Conservation (phyloP, 2,113 vertebrate species). For the Halichoerus grypus region DNA sequence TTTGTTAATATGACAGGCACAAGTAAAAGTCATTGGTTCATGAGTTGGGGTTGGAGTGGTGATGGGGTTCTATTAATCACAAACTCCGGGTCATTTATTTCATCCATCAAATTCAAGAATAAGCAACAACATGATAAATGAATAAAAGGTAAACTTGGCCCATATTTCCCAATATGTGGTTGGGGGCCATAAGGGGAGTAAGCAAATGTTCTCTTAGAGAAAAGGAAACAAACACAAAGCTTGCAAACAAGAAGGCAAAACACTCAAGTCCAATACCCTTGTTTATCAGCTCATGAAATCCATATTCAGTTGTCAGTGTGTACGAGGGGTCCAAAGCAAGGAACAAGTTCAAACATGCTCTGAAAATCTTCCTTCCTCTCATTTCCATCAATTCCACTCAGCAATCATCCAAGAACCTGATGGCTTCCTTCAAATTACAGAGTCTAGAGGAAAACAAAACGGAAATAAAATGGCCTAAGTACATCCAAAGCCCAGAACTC, state of each 20-base stretch:
- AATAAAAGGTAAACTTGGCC: neutral
- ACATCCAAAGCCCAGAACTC: neutral
- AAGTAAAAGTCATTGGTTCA: constrained; percentile 32
- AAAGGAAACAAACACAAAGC: constrained; percentile 16
- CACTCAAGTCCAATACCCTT: neutral
- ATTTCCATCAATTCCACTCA: neutral
- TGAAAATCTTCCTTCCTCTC: neutral
- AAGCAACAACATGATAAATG: constrained; percentile 39
- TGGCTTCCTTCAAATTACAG: neutral
- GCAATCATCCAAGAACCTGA: neutral
- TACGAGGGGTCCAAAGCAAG: neutral
- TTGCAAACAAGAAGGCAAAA: neutral
- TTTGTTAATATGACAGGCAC: neutral
- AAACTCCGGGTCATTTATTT: constrained; percentile 39
- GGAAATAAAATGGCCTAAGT: neutral
- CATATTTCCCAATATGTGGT: neutral
- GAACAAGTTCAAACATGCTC: neutral
- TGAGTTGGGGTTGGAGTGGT: neutral
- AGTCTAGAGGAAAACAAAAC: neutral
- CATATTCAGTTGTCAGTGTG: neutral
- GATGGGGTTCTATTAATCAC: constrained; percentile 26
- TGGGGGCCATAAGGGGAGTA: neutral
- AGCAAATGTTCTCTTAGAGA: neutral
- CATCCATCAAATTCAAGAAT: neutral
- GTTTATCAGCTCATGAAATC: neutral